These are phyloP conservation scores for Emesis castigata DNA, from an alignment of 2,888 invertebrate genomes.

Conservation along the genomic window DNA sequence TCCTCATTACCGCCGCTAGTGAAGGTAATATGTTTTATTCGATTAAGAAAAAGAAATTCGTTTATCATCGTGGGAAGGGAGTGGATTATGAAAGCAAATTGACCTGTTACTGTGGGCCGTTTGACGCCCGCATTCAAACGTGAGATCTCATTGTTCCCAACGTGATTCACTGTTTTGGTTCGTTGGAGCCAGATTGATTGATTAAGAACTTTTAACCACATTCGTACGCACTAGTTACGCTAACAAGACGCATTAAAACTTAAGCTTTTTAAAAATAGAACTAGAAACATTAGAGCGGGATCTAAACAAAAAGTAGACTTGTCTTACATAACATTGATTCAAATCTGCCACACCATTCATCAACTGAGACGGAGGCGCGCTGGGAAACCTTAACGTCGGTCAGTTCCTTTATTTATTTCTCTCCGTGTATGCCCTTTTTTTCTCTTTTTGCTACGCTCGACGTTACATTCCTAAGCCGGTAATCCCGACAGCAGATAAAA, in stretches of 20 bases:
- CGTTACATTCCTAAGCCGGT: slow-evolving; percentile 87
- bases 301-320: slow-evolving; percentile 27
- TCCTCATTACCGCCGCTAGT: slow-evolving; percentile 31
- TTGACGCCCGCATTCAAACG: slow-evolving; percentile 85
- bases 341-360: slow-evolving; percentile 83
- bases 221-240: slow-evolving; percentile 51
- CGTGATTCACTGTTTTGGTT: slow-evolving; percentile 84
- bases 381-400: slow-evolving; percentile 83
- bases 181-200: slow-evolving; percentile 80
- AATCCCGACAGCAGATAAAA: slow-evolving; percentile 87
- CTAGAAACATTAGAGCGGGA: background rate
- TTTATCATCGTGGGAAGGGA: slow-evolving; percentile 84
- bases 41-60: slow-evolving; percentile 75
- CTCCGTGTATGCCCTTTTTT: slow-evolving; percentile 83
- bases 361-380: slow-evolving; percentile 76
- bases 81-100: slow-evolving; percentile 79
- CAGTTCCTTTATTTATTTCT: slow-evolving; percentile 86
- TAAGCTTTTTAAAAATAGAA: background rate
- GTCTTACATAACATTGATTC: slow-evolving; percentile 70
- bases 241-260: slow-evolving; percentile 12
- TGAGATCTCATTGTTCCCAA: slow-evolving; percentile 84
- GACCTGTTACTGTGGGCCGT: slow-evolving; percentile 82
- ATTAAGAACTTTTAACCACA: slow-evolving; percentile 79
- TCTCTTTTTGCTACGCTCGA: slow-evolving; percentile 82
- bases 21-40: slow-evolving; percentile 71